Evolutionary conservation across 2,888 invertebrate species (phyloP).

Genomic region (Athetis lepigone): DNA sequence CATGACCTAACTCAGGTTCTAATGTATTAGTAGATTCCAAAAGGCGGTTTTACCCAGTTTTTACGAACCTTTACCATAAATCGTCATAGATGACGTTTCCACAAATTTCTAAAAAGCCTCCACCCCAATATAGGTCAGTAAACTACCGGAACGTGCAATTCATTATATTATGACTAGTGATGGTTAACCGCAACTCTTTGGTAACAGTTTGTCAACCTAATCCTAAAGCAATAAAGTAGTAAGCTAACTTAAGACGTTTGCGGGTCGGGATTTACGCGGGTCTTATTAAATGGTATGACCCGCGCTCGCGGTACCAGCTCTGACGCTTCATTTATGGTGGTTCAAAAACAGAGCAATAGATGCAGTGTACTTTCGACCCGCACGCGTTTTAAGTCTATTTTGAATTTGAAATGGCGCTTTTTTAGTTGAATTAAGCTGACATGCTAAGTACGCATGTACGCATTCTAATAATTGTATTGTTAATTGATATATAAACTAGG

Average conservation of each 20-base stretch:
- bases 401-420: no score
- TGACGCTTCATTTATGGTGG: not conserved
- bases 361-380: no score
- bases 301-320: no score
- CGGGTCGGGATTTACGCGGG: not conserved
- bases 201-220: not conserved
- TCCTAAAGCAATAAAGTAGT: not conserved
- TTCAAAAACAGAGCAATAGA: no score
- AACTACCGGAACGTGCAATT: constrained; percentile 19
- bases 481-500: constrained; percentile 32
- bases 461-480: constrained; percentile 15
- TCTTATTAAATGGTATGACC: not conserved
- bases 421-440: no score
- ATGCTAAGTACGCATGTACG: no score
- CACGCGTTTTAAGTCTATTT: no score
- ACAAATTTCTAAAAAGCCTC: constrained; percentile 22
- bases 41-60: not conserved
- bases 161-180: constrained; percentile 32
- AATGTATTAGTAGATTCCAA: no score
- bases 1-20: not conserved
- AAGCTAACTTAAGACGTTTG: not conserved
- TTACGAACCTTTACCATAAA: constrained; percentile 18
- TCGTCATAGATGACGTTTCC: constrained; percentile 27
- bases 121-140: constrained; percentile 41
- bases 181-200: not conserved